Evolutionary conservation across 2,113 vertebrate genomes (phyloP), one percentile per base, ranked within the genome.

Genomic region (Plectropomus leopardus): DNA sequence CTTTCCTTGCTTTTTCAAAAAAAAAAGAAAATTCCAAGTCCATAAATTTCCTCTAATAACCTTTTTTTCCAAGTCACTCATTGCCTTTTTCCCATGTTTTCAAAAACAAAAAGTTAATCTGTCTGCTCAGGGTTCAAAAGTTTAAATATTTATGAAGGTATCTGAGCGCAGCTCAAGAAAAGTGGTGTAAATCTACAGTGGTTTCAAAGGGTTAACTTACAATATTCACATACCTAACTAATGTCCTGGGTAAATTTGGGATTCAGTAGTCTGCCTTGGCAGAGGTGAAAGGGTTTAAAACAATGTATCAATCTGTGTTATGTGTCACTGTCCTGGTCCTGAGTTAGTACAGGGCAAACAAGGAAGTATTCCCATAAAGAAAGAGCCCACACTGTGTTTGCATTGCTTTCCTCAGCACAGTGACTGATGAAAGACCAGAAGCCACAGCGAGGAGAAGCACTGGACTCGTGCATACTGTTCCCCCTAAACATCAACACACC

Each of bases 401-500:
- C 85, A 87, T 89, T 90, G 86, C 88, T 92, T 90, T 91, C 79
- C 63, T 82, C 78, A 68, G 83, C 81, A 44, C 80, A 73, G 72
- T 93, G 91, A 94, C 91, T 92, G 91, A 94, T 94, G 92, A 83
- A 85, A 72, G 86, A 84, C 89, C 89, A 93, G 91, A 90, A 91
- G 89, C 90, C 93, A 82, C 90, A 92, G 74, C 64, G 80, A 89
- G 69, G 80, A 89, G 91, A 92, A 86, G 90, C 86, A 84, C 77
- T 79, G 80, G 86, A 89, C 85, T 89, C 71, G 47, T 86, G 91
- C 85, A 89, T 93, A 91, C 85, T 93, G 89, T 93, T 92, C 88
- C 85, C 79, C 81, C 85, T 90, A 92, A 94, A 94, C 93, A 95
- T 94, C 91, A 95, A 94, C 92, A 93, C 80, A 76, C 81, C 69